Conservation (phyloP, 2,797 vertebrate species). For the Mallotus villosus region DNA sequence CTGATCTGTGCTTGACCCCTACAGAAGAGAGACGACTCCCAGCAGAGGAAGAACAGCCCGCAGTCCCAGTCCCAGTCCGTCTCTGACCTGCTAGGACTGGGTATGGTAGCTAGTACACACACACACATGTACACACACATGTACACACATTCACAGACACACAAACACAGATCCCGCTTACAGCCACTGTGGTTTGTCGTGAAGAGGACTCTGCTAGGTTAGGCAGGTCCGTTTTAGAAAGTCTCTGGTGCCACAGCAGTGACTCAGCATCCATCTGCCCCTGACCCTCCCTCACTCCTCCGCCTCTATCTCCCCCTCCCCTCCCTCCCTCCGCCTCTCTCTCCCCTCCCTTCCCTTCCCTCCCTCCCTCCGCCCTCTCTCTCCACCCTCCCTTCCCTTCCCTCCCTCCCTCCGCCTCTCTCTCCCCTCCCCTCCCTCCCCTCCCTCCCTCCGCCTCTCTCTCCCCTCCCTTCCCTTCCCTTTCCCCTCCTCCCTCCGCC, state of each 20-base stretch:
- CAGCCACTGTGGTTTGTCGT: too few species aligned
- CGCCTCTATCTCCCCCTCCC: neutral
- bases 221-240: too few species aligned
- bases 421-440: neutral
- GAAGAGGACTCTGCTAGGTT: too few species aligned
- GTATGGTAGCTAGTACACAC: slow-evolving; percentile 63
- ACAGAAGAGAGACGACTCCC: slow-evolving; percentile 87
- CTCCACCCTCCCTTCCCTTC: neutral
- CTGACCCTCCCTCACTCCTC: neutral
- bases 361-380: neutral
- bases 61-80: slow-evolving; percentile 85
- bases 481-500: neutral
- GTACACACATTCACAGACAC: neutral
- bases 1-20: slow-evolving; percentile 16
- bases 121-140: slow-evolving; percentile 8
- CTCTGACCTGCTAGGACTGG: slow-evolving; percentile 91
- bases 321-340: neutral
- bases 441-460: too few species aligned
- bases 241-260: too few species aligned
- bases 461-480: neutral
- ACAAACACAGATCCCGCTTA: neutral
- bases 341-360: neutral
- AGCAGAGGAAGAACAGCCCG: slow-evolving; percentile 78
- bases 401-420: neutral
- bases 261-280: neutral